Evolutionary conservation across 1,140 invertebrate species (phyloP).

Genomic region (Ips nitidus): DNA sequence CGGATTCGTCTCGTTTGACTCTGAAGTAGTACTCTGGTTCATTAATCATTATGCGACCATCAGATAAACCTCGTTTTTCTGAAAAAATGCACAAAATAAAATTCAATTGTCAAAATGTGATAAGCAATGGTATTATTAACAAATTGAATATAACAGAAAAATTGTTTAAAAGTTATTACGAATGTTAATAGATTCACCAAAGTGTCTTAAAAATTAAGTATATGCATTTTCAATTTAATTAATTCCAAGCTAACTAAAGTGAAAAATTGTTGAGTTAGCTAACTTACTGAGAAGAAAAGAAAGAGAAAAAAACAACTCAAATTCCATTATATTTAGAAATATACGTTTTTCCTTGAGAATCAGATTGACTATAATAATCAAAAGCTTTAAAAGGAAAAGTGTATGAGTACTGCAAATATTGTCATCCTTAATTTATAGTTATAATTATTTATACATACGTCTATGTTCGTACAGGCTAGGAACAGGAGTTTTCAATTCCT

Average conservation of each 20-base stretch:
- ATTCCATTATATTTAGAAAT: no score
- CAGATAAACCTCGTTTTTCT: conserved; percentile 8
- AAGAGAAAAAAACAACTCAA: no score
- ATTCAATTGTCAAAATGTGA: background rate
- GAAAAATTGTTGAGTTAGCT: no score
- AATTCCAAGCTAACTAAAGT: no score
- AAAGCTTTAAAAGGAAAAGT: background rate
- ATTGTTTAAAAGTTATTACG: background rate
- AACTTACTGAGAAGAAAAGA: no score
- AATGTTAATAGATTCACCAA: background rate
- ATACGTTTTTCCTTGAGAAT: no score
- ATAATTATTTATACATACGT: no score
- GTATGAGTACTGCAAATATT: no score
- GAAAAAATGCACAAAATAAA: conserved; percentile 10
- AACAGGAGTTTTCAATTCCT: background rate
- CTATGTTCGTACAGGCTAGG: no score
- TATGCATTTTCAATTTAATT: no score
- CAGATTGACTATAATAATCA: background rate
- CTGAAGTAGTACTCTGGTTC: conserved; percentile 11
- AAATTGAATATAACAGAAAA: background rate
- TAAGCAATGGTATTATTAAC: no score
- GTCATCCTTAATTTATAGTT: no score
- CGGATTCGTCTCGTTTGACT: conserved; percentile 3
- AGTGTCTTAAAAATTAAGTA: background rate
- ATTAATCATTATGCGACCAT: background rate